Conservation (phyloP, 2,797 vertebrate genomes). For the Anguilla anguilla region DNA sequence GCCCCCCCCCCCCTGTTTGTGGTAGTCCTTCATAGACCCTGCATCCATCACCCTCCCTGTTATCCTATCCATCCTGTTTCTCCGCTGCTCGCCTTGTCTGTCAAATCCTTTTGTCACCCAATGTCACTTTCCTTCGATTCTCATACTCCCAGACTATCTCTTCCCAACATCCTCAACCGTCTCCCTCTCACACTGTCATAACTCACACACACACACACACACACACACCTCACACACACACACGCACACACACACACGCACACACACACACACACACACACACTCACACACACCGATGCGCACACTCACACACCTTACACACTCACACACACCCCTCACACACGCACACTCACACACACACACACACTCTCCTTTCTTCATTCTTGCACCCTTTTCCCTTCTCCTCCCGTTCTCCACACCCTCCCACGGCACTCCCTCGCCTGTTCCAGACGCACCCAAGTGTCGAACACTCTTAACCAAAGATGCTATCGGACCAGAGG, state of each 20-base stretch:
- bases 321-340: background rate
- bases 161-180: background rate
- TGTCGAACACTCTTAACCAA: slow-evolving; percentile 80
- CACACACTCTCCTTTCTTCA: slow-evolving; percentile 23
- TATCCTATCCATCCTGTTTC: slow-evolving; percentile 26
- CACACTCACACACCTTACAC: slow-evolving; percentile 33
- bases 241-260: too few species aligned
- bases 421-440: slow-evolving; percentile 24
- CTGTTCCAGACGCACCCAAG: slow-evolving; percentile 73
- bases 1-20: slow-evolving; percentile 12
- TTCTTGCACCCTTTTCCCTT: slow-evolving; percentile 39
- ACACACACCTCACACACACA: background rate
- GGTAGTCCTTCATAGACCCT: slow-evolving; percentile 3
- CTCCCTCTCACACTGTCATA: background rate
- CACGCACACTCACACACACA: too few species aligned
- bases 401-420: slow-evolving; percentile 31
- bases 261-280: background rate
- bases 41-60: background rate
- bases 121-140: slow-evolving; percentile 15
- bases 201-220: slow-evolving; percentile 25
- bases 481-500: slow-evolving; percentile 74
- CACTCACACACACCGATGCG: slow-evolving; percentile 29
- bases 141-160: background rate
- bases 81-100: slow-evolving; percentile 32
- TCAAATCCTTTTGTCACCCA: slow-evolving; percentile 18